Evolutionary conservation across 1,140 invertebrate species (phyloP).

Genomic region (Triops cancriformis): DNA sequence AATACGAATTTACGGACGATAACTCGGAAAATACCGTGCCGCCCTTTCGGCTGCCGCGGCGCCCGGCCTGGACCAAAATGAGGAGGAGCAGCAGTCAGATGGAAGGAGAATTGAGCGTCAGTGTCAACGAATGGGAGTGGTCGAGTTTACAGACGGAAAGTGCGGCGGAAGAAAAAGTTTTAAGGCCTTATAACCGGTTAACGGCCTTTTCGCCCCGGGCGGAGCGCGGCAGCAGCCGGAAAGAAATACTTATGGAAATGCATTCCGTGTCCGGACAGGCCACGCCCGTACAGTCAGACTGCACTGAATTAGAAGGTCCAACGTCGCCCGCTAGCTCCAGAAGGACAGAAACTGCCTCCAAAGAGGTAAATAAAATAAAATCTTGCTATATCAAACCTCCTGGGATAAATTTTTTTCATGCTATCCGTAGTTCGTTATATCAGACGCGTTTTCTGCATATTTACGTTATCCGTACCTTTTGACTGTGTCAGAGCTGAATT

Average conservation of each 20-base stretch:
- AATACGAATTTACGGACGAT: conserved; percentile 73
- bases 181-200: conserved; percentile 20
- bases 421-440: too few relatives aligned
- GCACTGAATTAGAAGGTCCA: neutral
- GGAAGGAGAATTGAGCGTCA: neutral
- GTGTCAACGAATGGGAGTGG: neutral
- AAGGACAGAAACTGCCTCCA: neutral
- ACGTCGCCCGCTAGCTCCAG: neutral
- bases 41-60: conserved; percentile 34
- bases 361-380: neutral
- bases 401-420: too few relatives aligned
- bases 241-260: neutral
- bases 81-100: neutral
- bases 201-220: neutral
- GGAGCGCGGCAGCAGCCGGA: neutral
- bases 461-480: too few relatives aligned
- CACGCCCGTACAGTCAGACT: neutral
- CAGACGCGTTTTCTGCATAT: too few relatives aligned
- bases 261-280: neutral
- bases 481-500: too few relatives aligned
- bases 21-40: conserved; percentile 72
- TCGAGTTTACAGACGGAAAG: neutral
- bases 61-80: neutral
- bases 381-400: neutral
- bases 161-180: neutral